These are phyloP conservation scores for Syngnathus typhle DNA, from an alignment of 2,113 vertebrate species.

Conservation along the genomic window DNA sequence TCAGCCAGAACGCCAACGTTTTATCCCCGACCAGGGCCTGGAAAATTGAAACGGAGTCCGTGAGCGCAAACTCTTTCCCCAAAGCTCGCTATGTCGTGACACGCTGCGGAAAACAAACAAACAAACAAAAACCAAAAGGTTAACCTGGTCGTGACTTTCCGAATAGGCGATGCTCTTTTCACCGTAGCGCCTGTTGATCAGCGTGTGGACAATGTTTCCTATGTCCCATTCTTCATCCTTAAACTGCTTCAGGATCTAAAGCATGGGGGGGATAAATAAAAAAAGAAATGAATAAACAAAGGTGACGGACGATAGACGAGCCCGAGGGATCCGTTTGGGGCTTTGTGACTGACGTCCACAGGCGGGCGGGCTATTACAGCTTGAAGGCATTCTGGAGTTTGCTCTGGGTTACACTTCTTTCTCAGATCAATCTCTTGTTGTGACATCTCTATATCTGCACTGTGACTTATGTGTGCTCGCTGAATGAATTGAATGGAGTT, in stretches of 20 bases:
- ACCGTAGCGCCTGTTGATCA: conserved; percentile 84
- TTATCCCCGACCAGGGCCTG: conserved; percentile 97
- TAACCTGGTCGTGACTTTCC: conserved; percentile 95
- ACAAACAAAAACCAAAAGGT: not conserved
- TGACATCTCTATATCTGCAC: conserved; percentile 67
- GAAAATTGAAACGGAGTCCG: not conserved
- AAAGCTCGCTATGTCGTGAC: not conserved
- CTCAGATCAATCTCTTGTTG: conserved; percentile 63
- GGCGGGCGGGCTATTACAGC: conserved; percentile 33
- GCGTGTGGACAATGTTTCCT: conserved; percentile 84
- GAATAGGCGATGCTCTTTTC: conserved; percentile 94
- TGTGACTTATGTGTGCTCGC: conserved; percentile 64
- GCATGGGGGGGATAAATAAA: conserved; percentile 19
- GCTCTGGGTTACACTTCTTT: conserved; percentile 58
- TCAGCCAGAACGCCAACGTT: conserved; percentile 91
- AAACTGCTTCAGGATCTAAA: conserved; percentile 88
- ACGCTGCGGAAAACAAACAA: too few relatives aligned
- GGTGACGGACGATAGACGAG: conserved; percentile 48
- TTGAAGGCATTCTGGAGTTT: conserved; percentile 45
- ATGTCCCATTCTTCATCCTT: conserved; percentile 97
- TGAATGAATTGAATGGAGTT: conserved; percentile 67
- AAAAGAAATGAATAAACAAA: conserved; percentile 30
- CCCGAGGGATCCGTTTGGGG: conserved; percentile 40
- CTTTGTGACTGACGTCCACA: conserved; percentile 49
- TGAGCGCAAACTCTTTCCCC: not conserved